Base-by-base conservation (phyloP, 2,888 invertebrate species). In the Girardia tigrina region DNA sequence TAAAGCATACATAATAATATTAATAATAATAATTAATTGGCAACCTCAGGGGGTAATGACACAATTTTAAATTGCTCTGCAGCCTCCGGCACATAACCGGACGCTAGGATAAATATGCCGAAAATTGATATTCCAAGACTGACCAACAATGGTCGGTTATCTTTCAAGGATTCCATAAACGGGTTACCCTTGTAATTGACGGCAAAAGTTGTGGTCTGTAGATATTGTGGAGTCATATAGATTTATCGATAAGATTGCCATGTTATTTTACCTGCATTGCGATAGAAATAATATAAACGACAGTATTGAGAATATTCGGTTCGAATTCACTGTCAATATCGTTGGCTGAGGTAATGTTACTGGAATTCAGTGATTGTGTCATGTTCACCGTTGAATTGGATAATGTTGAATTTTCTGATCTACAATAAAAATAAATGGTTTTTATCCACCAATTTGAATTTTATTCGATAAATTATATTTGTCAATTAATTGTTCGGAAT, bases 121-220 rank as follows among this genome's bases (percentile, higher is more conserved):
- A 94, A 86, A 75, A 97, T 91, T 23, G 90, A 88, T 29, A 88
- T 88, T 28, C 90, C 90, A 78, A 98, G 88, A 82, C 94, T 94
- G 86, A 92, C 94, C 81, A 97, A 85, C 78, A 99, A 87, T 1
- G 93, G 89, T 82, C 90, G 90, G 86, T 99, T 98, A 84, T 94
- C 91, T 71, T 87, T 86, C 74, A 99, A 86, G 81, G 93, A 91
- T 85, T 97, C 95, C 98, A 99, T 99, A 83, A 92, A 99, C 0
- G 98, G 98, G 84, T 92, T 90, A 4, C 98, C 98, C 94, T 94
- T 90, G 83, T 99, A 98, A 86, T 99, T 99, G 77, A 99, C 93
- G 76, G 94, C 95, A 85, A 99, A 98, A 14, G 98, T 98, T 0
- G 94, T 92, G 20, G 56, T 76, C 73, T 74, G 6, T n/a, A n/a